A percentile compares a stretch with the other conserved stretches of the same genome.
Conservation (phyloP, 2,797 vertebrate species). For the Neosilurus hyrtlii region DNA sequence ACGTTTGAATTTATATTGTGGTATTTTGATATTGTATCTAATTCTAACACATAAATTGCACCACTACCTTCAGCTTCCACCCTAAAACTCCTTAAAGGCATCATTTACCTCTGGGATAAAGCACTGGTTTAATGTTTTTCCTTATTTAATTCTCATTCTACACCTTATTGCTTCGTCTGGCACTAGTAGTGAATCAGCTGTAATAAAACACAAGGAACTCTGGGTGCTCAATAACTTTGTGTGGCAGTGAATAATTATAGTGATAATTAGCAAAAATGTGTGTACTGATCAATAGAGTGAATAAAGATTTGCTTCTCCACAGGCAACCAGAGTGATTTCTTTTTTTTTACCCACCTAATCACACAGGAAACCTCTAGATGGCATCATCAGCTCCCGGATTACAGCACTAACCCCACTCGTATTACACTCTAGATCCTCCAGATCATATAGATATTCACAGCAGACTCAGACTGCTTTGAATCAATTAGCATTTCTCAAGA, state of each 20-base stretch:
- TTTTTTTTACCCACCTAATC: not conserved
- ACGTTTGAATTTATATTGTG: not conserved
- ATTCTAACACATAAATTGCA: not conserved
- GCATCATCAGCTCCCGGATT: conserved; percentile 52
- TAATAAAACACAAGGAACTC: not conserved
- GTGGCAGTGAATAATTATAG: not conserved
- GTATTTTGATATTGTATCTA: not conserved
- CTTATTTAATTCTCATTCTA: conserved; percentile 5
- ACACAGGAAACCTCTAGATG: conserved; percentile 55
- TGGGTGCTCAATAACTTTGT: conserved; percentile 5
- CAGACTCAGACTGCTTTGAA: not conserved
- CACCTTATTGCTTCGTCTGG: not conserved
- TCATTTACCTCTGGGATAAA: not conserved
- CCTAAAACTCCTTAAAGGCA: not conserved
- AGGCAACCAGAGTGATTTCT: conserved; percentile 7
- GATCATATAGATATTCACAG: not conserved
- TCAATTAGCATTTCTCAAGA: not conserved
- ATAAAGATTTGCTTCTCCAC: conserved; percentile 6
- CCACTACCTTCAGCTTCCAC: not conserved
- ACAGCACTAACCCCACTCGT: not conserved
- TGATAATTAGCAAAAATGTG: not conserved
- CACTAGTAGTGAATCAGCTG: not conserved
- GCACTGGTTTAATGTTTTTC: not conserved
- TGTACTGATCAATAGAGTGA: not conserved
- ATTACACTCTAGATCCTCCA: not conserved